Conservation (phyloP, 2,113 vertebrate genomes). For the Nestor notabilis region DNA sequence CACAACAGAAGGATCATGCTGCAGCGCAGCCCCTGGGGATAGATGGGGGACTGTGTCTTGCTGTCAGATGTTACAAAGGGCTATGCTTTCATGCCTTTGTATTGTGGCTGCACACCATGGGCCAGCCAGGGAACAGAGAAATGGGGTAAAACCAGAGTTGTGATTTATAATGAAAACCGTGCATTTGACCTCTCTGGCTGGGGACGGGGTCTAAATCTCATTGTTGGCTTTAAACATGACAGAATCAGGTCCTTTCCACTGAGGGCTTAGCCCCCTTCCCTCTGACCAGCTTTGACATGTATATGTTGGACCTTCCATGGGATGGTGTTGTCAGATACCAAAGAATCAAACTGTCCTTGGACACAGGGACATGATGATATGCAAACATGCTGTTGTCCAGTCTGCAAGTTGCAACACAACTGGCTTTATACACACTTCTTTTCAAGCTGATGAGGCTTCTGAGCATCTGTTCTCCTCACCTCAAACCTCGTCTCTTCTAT, state of each 20-base stretch:
- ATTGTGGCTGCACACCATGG: background rate
- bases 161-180: background rate
- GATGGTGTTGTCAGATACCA: background rate
- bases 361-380: fast-evolving
- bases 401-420: background rate
- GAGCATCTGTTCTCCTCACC: background rate
- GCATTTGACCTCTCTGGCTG: background rate
- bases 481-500: background rate
- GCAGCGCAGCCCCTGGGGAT: background rate
- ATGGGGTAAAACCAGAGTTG: background rate
- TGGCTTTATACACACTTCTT: background rate
- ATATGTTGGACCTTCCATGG: background rate
- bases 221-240: background rate
- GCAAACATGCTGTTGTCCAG: background rate
- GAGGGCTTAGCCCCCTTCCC: background rate
- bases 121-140: background rate
- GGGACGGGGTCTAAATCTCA: background rate
- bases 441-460: background rate
- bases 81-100: background rate
- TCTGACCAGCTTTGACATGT: background rate
- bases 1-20: background rate
- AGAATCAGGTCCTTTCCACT: background rate
- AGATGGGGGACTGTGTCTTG: background rate
- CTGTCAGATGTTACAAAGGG: background rate
- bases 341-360: background rate